Evolutionary conservation across 2,888 invertebrate species (phyloP).

Genomic region (Cartodere bifasciata): DNA sequence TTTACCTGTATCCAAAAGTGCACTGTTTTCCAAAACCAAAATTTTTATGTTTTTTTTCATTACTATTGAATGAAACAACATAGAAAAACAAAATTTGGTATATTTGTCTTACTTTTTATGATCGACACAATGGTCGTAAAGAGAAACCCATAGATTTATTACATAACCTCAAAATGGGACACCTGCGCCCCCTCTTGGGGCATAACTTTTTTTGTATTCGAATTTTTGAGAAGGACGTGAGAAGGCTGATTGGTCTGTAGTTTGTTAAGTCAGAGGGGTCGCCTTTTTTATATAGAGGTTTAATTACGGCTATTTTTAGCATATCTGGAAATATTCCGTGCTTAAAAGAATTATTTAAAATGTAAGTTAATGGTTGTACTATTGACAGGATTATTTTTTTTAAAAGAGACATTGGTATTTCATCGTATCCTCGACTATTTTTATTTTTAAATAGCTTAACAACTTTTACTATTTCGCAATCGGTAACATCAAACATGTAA

Average conservation of each 20-base stretch:
- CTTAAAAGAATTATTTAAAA: conserved; percentile 3
- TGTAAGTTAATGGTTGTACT: conserved; percentile 1
- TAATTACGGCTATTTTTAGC: conserved; percentile 3
- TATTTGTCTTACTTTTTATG: too few species aligned
- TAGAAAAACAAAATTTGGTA: too few species aligned
- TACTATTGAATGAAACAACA: too few species aligned
- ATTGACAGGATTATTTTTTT: conserved; percentile 1
- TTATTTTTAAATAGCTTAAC: conserved; percentile 1
- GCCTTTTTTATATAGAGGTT: conserved; percentile 4
- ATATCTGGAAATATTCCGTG: conserved; percentile 2
- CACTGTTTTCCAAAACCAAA: too few species aligned
- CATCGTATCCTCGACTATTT: conserved; percentile 3
- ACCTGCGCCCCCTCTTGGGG: too few species aligned
- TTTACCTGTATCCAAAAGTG: too few species aligned
- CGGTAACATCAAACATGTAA: conserved; percentile 1
- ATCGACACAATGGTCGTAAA: too few species aligned
- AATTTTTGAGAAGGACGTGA: conserved; percentile 4
- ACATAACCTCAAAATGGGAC: too few species aligned
- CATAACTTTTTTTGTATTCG: too few species aligned
- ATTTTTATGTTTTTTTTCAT: too few species aligned
- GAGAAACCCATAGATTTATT: too few species aligned
- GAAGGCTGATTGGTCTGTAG: conserved; percentile 4
- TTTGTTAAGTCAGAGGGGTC: conserved; percentile 3
- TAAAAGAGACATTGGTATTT: conserved; percentile 1
- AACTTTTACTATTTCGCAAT: conserved; percentile 1